Evolutionary conservation across 2,113 vertebrate genomes (phyloP), one percentile per base, ranked within the genome.

Genomic region (Gopherus evgoodei): DNA sequence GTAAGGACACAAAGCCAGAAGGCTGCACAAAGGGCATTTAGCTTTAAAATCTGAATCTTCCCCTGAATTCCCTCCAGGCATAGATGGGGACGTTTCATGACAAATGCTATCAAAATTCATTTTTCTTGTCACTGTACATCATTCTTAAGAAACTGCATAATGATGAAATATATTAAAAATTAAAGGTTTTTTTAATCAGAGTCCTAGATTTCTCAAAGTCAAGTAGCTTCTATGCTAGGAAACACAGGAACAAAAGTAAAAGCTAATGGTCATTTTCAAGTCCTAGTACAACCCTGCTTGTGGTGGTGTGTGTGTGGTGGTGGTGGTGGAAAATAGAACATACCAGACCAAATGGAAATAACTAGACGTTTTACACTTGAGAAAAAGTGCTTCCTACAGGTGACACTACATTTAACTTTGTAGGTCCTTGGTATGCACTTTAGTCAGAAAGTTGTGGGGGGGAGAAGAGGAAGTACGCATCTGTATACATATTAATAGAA

Each of bases 51-150:
- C 78, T 95, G 54, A 83, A 83, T 94, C 91, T 88, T 97, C 94
- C 94, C 47, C 87, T 94, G 82, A 96, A 93, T 91, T 76, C 90
- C 86, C 97, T 52, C 81, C n/a, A 89, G 56, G 88, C 91, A 93
- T 29, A 98, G 87, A 97, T 96, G 90, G 95, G 97, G 96, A 96
- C 56, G 6, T 95, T 97, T 97, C 47, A 1, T 93, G 87, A 93
- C 53, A 93, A 96, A 84, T 83, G 93, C 85, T 96, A 91, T 93
- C 95, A 96, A 96, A 96, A 93, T 94, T 94, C 65, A 90, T 88
- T 93, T 95, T 94, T 97, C 95, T 95, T 91, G 86, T 92, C 94
- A 94, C 90, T 94, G 35, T 56, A 81, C 90, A 94, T 89, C 93
- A 92, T 91, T 92, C 50, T 50, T 90, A 88, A 90, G 85, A 94